Conservation (phyloP, 2,888 invertebrate genomes). For the Hirtodrosophila alboralis region DNA sequence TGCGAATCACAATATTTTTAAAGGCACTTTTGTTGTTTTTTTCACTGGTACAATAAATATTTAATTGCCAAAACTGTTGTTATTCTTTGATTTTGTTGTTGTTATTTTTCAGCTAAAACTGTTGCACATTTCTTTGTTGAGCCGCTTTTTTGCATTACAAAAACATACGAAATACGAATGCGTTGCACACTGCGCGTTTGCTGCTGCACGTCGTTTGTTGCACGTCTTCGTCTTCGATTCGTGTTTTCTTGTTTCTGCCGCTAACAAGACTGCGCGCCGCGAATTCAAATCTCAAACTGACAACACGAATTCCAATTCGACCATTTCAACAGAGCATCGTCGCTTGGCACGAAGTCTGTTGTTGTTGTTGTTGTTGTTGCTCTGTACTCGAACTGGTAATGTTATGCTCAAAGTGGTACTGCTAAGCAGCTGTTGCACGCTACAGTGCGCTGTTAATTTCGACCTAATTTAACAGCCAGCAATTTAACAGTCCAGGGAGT, state of each 20-base stretch:
- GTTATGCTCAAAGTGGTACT: conserved; percentile 36
- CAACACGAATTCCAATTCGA: conserved; percentile 43
- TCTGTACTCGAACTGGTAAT: conserved; percentile 32
- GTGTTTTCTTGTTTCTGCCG: conserved; percentile 47
- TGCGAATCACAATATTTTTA: conserved; percentile 32
- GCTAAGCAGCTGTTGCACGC: conserved; percentile 6
- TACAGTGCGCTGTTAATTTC: conserved; percentile 38
- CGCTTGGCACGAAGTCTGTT: conserved; percentile 29
- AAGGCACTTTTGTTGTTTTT: conserved; percentile 33
- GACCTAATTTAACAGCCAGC: conserved; percentile 61
- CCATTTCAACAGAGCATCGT: conserved; percentile 37
- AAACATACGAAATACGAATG: conserved; percentile 51
- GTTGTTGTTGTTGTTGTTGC: conserved; percentile 14
- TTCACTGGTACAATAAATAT: conserved; percentile 28
- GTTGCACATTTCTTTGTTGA: conserved; percentile 54
- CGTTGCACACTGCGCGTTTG: conserved; percentile 27
- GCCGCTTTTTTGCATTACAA: conserved; percentile 24
- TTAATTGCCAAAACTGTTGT: conserved; percentile 43
- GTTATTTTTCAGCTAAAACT: too few relatives aligned
- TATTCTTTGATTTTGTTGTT: conserved; percentile 21
- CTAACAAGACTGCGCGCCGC: conserved; percentile 77
- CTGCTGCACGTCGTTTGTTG: conserved; percentile 18
- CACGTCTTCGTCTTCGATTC: conserved; percentile 30
- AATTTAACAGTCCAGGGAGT: background rate
- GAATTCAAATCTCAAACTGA: conserved; percentile 71